These are phyloP conservation scores for Dasysyrphus tricinctus DNA, from an alignment of 2,888 invertebrate genomes.

Conservation along the genomic window DNA sequence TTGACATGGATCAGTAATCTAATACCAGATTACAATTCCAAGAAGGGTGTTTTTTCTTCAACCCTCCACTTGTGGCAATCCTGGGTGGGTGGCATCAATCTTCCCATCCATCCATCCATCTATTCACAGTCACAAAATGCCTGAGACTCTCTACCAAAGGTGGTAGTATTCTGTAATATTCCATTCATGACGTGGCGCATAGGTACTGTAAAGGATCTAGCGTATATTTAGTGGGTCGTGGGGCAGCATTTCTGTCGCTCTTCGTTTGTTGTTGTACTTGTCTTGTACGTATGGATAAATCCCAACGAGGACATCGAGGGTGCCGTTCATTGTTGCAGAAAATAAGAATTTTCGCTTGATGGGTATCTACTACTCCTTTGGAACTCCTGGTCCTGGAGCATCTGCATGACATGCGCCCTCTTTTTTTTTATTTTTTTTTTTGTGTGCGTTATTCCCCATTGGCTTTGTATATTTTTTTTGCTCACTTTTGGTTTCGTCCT, in stretches of 20 bases:
- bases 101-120: conserved; percentile 47
- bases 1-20: conserved; percentile 84
- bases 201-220: conserved; percentile 74
- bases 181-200: conserved; percentile 75
- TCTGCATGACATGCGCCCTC: conserved; percentile 77
- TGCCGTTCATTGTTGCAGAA: conserved; percentile 80
- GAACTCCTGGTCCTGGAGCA: conserved; percentile 71
- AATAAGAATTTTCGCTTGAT: conserved; percentile 80
- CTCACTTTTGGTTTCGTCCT: conserved; percentile 70
- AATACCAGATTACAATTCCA: conserved; percentile 84
- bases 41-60: conserved; percentile 76
- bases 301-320: conserved; percentile 77
- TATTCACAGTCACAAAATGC: conserved; percentile 43
- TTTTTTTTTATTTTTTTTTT: conserved; percentile 61
- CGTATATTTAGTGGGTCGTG: conserved; percentile 75
- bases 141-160: conserved; percentile 45
- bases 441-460: conserved; percentile 57
- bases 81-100: conserved; percentile 65
- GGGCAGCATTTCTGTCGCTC: conserved; percentile 64
- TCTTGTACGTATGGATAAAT: conserved; percentile 77
- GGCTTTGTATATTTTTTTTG: conserved; percentile 57
- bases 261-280: conserved; percentile 65
- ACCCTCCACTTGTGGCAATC: conserved; percentile 14
- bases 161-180: conserved; percentile 72
- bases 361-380: conserved; percentile 75